Conservation (phyloP, 2,888 invertebrate species). For the Eremobia ochroleuca region DNA sequence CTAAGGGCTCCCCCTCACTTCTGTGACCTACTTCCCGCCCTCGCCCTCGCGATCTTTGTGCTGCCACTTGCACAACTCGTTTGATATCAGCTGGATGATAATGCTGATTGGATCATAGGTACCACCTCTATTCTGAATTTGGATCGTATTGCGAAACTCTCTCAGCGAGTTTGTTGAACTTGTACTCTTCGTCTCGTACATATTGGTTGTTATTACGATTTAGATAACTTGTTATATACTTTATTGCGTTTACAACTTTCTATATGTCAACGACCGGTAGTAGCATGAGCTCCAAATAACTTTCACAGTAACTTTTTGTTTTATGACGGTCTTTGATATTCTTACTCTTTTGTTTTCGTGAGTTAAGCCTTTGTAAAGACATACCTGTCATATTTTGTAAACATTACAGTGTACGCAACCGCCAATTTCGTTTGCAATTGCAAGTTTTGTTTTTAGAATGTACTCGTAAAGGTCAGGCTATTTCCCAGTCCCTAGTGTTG, state of each 20-base stretch:
- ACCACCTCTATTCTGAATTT: slow-evolving; percentile 74
- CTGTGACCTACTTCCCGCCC: slow-evolving; percentile 83
- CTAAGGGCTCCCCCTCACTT: slow-evolving; percentile 87
- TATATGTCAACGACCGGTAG: slow-evolving; percentile 43
- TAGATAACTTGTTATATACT: slow-evolving; percentile 39
- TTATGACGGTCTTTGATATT: slow-evolving; percentile 41
- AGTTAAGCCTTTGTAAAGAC: slow-evolving; percentile 38
- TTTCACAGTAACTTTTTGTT: slow-evolving; percentile 55
- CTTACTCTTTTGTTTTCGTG: slow-evolving; percentile 45
- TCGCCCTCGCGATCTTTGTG: slow-evolving; percentile 89
- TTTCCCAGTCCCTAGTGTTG: slow-evolving; percentile 64
- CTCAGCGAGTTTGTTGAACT: slow-evolving; percentile 61
- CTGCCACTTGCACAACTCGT: slow-evolving; percentile 88
- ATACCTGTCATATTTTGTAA: slow-evolving; percentile 64
- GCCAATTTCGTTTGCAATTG: slow-evolving; percentile 51
- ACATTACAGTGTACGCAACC: slow-evolving; percentile 49
- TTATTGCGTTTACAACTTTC: slow-evolving; percentile 45
- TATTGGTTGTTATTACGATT: slow-evolving; percentile 50
- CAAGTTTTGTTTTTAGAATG: slow-evolving; percentile 63
- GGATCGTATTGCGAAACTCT: slow-evolving; percentile 74
- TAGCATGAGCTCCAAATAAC: slow-evolving; percentile 38
- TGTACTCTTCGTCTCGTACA: slow-evolving; percentile 22
- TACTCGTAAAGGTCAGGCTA: slow-evolving; percentile 52
- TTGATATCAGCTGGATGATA: slow-evolving; percentile 89
- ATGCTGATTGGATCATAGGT: slow-evolving; percentile 76